A percentile compares a stretch with the other conserved stretches of the same genome.
Evolutionary conservation across 2,888 invertebrate species (phyloP).

Genomic region (Ophioninae sp.): DNA sequence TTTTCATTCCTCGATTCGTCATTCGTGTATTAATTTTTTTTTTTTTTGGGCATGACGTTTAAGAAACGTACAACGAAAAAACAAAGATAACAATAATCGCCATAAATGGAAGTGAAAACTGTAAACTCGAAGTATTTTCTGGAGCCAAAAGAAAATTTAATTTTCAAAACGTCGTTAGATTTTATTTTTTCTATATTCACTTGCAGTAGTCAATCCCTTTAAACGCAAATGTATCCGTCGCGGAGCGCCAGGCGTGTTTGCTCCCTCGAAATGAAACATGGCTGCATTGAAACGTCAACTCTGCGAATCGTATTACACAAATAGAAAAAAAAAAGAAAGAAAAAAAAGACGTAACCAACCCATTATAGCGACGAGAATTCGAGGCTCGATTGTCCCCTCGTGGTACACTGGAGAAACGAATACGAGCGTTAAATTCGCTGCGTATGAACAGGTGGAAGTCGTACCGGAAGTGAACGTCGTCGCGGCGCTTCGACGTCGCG

Average conservation of each 20-base stretch:
- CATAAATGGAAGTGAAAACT: too few relatives aligned
- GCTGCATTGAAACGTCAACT: neutral
- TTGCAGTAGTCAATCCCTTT: too few relatives aligned
- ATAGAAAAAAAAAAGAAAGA: neutral
- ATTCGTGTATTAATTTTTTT: too few relatives aligned
- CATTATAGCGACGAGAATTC: neutral
- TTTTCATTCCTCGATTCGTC: too few relatives aligned
- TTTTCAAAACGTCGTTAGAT: too few relatives aligned
- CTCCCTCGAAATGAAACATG: neutral
- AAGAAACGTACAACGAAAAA: too few relatives aligned
- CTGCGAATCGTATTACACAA: neutral
- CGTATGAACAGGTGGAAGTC: neutral
- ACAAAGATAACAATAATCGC: too few relatives aligned
- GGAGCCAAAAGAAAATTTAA: too few relatives aligned
- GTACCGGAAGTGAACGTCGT: slow-evolving; percentile 16
- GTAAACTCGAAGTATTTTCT: too few relatives aligned
- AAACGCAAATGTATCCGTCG: neutral
- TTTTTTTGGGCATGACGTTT: too few relatives aligned
- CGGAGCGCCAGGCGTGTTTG: neutral
- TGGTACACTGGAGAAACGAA: neutral
- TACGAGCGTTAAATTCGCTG: slow-evolving; percentile 4
- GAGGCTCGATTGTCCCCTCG: neutral
- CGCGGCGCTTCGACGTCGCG: slow-evolving; percentile 30
- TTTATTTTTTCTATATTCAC: too few relatives aligned
- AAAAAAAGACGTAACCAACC: too few relatives aligned